Base-by-base conservation (phyloP, 2,888 invertebrate species). In the Tineola bisselliella region DNA sequence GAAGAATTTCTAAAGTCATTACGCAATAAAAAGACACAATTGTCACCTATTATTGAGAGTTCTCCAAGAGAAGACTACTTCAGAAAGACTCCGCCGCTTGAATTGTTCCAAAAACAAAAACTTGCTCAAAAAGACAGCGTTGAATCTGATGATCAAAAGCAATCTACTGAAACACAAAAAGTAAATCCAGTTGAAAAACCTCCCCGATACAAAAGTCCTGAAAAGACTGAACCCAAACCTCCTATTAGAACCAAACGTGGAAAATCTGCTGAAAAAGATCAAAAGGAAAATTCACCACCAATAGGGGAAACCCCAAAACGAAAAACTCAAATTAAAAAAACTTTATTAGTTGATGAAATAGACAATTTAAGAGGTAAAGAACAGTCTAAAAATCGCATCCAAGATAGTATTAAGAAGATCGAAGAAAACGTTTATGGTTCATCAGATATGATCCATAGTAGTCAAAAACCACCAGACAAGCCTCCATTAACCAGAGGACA, bases 41-140 rank as follows among this genome's bases (percentile, higher is more conserved):
- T 94, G 17, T 93, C 93, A 8, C 94, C 94, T 0, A 94, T 94
- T 60, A 93, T 94, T 65, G 94, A 94, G 78, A 91, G 91, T 64
- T 89, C 91, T 11, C 92, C 91, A 13, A 87, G 91, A 65, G 92
- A 92, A 67, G 92, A 92, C 70, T 92, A 91, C 69, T 92, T 91
- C 66, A 88, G 82, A 63, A 83, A 80, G 64, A 82, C 78, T 19
- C 72, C 84, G 5, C 86, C 86, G 0, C 70, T 87, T 18, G 86
- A 86, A 61, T 63, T 77, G 6, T 79, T 76, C 63, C 77, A 79
- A 62, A 84, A 81, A 65, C 74, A 84, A 66, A 82, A 79, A 62
- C 64, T 73, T 13, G 63, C 75, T 17, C 71, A 78, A 63, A 80
- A 79, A 66, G 73, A 78, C 15, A 75, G 65, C 60, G 65, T 61